These are phyloP conservation scores for Gopherus evgoodei DNA, from an alignment of 2,113 vertebrate species.

Conservation along the genomic window DNA sequence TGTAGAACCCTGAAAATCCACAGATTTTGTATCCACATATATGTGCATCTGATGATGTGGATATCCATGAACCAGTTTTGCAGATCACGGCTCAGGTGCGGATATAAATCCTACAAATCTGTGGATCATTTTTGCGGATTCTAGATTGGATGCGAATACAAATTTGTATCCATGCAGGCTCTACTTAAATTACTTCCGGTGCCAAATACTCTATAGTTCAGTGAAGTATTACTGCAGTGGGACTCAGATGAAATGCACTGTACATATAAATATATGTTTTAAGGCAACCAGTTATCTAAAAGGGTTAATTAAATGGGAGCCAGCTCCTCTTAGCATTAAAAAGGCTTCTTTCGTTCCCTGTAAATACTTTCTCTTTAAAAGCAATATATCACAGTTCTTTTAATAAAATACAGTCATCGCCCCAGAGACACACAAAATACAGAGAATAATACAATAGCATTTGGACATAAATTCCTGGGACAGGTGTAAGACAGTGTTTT, in stretches of 20 bases:
- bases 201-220: background rate
- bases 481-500: conserved; percentile 47
- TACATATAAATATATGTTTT: background rate
- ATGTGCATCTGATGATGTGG: no score
- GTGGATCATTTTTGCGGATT: no score
- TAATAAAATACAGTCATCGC: conserved; percentile 70
- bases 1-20: background rate
- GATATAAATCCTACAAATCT: no score
- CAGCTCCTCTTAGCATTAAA: background rate
- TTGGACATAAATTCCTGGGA: conserved; percentile 39
- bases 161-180: no score
- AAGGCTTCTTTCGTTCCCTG: conserved; percentile 37
- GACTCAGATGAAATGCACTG: background rate
- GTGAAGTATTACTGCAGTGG: conserved; percentile 5
- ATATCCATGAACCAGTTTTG: no score
- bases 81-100: no score
- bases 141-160: no score
- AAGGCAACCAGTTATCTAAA: background rate
- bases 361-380: conserved; percentile 56
- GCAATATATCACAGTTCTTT: conserved; percentile 60
- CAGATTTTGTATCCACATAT: no score
- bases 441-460: conserved; percentile 38
- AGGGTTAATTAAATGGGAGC: background rate
- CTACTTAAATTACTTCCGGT: background rate
- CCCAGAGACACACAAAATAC: conserved; percentile 33